Evolutionary conservation across 2,113 vertebrate species (phyloP).

Genomic region (Nyctibius bracteatus): DNA sequence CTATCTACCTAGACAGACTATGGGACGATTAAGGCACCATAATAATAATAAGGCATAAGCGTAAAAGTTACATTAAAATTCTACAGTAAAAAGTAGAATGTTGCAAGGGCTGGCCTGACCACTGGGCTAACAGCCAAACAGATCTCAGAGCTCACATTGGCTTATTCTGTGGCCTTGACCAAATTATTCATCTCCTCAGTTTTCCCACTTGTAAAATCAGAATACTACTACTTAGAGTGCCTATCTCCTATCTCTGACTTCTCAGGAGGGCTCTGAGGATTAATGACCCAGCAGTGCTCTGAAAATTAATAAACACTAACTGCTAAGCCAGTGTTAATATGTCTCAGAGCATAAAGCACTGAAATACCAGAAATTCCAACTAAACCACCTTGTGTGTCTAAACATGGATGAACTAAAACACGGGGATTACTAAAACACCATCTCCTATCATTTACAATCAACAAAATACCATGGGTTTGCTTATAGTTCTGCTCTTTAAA

Average conservation of each 20-base stretch:
- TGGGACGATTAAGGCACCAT: background rate
- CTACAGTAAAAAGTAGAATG: background rate
- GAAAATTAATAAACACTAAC: slow-evolving; percentile 1
- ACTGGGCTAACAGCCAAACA: background rate
- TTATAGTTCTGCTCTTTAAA: background rate
- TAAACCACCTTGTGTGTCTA: background rate
- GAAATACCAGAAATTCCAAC: background rate
- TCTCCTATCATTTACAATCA: background rate
- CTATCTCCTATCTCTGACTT: background rate
- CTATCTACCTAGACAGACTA: background rate
- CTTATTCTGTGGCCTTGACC: background rate
- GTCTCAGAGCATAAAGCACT: background rate
- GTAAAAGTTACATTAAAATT: no score
- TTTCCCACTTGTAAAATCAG: background rate
- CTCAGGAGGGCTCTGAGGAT: background rate
- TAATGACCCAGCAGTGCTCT: background rate
- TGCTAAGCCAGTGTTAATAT: background rate
- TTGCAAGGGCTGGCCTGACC: background rate
- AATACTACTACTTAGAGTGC: background rate
- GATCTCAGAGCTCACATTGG: background rate
- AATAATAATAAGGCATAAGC: background rate
- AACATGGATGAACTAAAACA: background rate
- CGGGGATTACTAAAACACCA: background rate
- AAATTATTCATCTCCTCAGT: background rate
- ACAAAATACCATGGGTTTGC: background rate